These are phyloP conservation scores for Megalops atlanticus DNA, from an alignment of 2,113 vertebrate species.

Conservation along the genomic window DNA sequence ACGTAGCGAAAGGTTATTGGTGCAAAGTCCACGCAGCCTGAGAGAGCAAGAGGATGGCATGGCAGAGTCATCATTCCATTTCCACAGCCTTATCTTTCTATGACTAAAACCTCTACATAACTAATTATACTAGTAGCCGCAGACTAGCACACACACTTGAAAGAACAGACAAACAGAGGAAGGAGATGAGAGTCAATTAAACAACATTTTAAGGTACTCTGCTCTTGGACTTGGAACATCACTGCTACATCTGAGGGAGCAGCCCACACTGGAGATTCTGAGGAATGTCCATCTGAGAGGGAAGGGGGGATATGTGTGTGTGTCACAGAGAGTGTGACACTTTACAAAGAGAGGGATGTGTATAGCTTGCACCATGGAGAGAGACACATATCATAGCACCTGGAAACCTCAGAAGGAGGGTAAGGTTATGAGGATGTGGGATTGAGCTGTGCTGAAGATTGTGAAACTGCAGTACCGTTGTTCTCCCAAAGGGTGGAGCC, in stretches of 20 bases:
- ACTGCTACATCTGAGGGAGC: background rate
- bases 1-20: slow-evolving; percentile 66
- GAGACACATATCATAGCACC: too few species aligned
- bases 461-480: background rate
- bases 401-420: background rate
- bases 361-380: too few species aligned
- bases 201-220: background rate
- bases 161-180: background rate
- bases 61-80: slow-evolving; percentile 24
- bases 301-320: background rate
- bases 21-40: slow-evolving; percentile 67
- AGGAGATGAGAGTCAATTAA: background rate
- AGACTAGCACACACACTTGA: background rate
- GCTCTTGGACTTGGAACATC: too few species aligned
- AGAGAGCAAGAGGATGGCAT: slow-evolving; percentile 38
- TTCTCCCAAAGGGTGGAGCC: too few species aligned
- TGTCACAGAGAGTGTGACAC: too few species aligned
- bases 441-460: background rate
- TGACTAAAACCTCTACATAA: background rate
- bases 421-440: too few species aligned
- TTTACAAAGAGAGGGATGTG: too few species aligned
- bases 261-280: background rate
- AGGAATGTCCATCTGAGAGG: background rate
- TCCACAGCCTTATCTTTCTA: too few species aligned
- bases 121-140: background rate